Evolutionary conservation across 2,797 vertebrate species (phyloP), one percentile per base, ranked within the genome.

Genomic region (Catostomus latipinnis): DNA sequence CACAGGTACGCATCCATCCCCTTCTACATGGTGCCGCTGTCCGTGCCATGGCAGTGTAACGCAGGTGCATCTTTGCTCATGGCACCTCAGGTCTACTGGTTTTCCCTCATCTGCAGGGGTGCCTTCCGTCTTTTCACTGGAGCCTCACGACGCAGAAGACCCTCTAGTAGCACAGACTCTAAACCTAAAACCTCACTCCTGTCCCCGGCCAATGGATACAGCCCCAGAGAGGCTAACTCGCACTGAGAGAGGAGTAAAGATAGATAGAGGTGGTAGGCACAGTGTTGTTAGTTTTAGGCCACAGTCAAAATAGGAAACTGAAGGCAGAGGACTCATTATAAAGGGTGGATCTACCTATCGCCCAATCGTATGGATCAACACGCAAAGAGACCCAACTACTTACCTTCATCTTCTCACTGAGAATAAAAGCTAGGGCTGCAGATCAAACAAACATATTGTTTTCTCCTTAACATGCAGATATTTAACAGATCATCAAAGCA

Each of bases 41-140:
- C 79, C 74, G 91, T 92, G 18, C 92, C 93, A 0, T 94, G 93
- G 93, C 92, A 90, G 85, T 92, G 82, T 56, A 94, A 96, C 91
- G 74, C 95, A 77, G 96, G 95, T 0, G 93, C 95, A 0, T 91
- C 92, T 0, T 88, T 96, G 82, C 94, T 97, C 62, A 95, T 96
- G 88, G 94, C 96, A 4, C 94, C 96, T 0, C 96, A 97, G 91
- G 88, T 97, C 83, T 96, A 97, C 93, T 97, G 96, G 96, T 96
- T 97, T 80, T 77, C 86, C 16, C 93, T 97, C 82, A 96, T 97
- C 93, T 96, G 95, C 90, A 91, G 94, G 0, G 94, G 94, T 3
- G 96, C 95, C 6, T 89, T 95, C 50, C 92, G 94, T 10, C 88
- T 89, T 45, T 78, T 91, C 66, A 76, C 62, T 6, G 13, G 78